Percentiles rank a stretch among this genome's conserved stretches.
Evolutionary conservation across 2,113 vertebrate species (phyloP).

Genomic region (Menidia beryllina): DNA sequence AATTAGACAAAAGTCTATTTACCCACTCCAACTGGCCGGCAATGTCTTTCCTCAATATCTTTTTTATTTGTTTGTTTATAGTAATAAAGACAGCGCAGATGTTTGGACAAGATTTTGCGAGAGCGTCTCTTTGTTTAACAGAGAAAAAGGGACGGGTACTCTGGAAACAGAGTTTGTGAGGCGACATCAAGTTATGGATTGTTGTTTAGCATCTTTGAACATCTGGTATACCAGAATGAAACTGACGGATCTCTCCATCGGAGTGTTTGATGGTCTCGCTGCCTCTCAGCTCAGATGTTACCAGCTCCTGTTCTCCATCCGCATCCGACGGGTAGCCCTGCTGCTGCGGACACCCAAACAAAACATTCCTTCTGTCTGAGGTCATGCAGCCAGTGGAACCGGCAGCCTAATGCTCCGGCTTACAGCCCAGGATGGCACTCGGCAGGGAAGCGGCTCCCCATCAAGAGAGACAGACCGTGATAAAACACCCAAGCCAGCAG

Average conservation of each 20-base stretch:
- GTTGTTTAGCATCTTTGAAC: too few relatives aligned
- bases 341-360: conserved; percentile 65
- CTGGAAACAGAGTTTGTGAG: too few relatives aligned
- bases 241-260: conserved; percentile 17
- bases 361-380: conserved; percentile 82
- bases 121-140: too few relatives aligned
- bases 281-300: conserved; percentile 15
- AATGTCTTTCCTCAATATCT: too few relatives aligned
- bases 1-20: too few relatives aligned
- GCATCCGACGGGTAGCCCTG: conserved; percentile 54
- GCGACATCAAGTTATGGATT: too few relatives aligned
- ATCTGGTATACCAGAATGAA: not conserved
- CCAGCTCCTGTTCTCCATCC: conserved; percentile 10
- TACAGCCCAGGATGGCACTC: conserved; percentile 60
- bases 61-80: too few relatives aligned
- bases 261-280: conserved; percentile 25
- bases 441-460: conserved; percentile 48
- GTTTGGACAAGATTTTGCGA: too few relatives aligned
- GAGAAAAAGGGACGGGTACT: too few relatives aligned
- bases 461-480: conserved; percentile 16
- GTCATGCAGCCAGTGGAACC: conserved; percentile 73
- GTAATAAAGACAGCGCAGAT: too few relatives aligned
- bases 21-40: too few relatives aligned
- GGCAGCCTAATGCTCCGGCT: conserved; percentile 66
- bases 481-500: conserved; percentile 43